Base-by-base conservation (phyloP, 1,140 invertebrate genomes). In the Gryon sp. region DNA sequence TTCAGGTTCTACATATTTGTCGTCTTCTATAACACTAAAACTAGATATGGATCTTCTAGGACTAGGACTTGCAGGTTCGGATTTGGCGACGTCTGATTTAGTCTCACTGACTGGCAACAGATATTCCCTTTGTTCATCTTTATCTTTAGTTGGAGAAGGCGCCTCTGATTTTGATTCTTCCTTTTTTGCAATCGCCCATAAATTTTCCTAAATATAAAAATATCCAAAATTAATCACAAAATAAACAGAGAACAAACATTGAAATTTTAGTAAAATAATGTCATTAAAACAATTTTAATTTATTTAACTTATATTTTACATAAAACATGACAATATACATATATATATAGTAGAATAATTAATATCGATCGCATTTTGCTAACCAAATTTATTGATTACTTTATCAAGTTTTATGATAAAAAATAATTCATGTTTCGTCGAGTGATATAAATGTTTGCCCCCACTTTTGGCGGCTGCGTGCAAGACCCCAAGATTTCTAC, bases 121-220 rank as follows among this genome's bases (percentile, higher is more conserved):
- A 11, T 28, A 30, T 4, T 72, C 57, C 19, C 41, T 2, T 19
- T 28, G 30, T 32, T 53, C 15, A 30, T 78, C 26, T 2, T 30
- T 46, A 46, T 46, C 16, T 2, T 22, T 41, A 30, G 19, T 52
- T 40, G 77, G 55, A 19, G 59, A 41, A 2, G 30, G 50, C 2
- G 38, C 43, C 48, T 45, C 16, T 7, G 72, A 66, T 22, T 80
- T 68, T 11, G 34, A 14, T 28, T 55, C 30, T 9, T 55, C 63
- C 19, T 53, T 38, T 6, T 11, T 52, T 28, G 19, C 40, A 16
- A 38, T 32, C 12, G 50, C 60, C 77, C 77, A 78, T 11, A 74
- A 48, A 69, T 77, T 80, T 65, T 83, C 82, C 81, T 84, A 24
- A 2, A 66, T 38, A 45, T 41, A 28, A 16, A 15, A 28, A 48